Evolutionary conservation across 2,797 vertebrate species (phyloP).

Genomic region (Echiichthys vipera): DNA sequence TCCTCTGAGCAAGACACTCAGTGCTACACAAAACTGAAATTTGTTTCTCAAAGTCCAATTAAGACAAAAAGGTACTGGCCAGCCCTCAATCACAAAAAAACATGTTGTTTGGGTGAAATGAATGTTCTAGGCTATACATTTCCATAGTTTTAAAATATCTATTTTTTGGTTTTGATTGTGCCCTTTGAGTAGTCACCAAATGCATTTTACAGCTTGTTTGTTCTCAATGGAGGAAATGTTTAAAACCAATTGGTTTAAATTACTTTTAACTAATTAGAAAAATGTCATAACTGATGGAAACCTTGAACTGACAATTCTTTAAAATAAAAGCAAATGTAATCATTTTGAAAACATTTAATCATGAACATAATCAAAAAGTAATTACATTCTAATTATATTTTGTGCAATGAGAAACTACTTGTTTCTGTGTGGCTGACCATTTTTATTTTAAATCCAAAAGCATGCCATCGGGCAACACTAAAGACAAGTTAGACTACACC

Average conservation of each 20-base stretch:
- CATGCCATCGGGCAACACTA: neutral
- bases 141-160: neutral
- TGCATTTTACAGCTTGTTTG: neutral
- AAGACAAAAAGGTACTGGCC: neutral
- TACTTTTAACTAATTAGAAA: slow-evolving; percentile 57
- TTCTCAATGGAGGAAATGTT: neutral
- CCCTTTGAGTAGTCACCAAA: neutral
- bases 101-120: neutral
- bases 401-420: slow-evolving; percentile 23
- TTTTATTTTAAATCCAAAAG: neutral
- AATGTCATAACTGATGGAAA: slow-evolving; percentile 36
- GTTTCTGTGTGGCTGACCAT: slow-evolving; percentile 2
- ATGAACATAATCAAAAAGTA: slow-evolving; percentile 38
- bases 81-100: neutral
- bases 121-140: neutral
- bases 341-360: slow-evolving; percentile 26
- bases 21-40: neutral
- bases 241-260: slow-evolving; percentile 24
- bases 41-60: slow-evolving; percentile 17
- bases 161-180: neutral
- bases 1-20: neutral
- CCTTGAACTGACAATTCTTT: slow-evolving; percentile 13
- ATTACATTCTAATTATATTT: slow-evolving; percentile 57
- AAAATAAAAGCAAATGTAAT: slow-evolving; percentile 18
- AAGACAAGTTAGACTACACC: neutral